Conservation (phyloP, 2,797 vertebrate species). For the Zenarchopterus dispar region DNA sequence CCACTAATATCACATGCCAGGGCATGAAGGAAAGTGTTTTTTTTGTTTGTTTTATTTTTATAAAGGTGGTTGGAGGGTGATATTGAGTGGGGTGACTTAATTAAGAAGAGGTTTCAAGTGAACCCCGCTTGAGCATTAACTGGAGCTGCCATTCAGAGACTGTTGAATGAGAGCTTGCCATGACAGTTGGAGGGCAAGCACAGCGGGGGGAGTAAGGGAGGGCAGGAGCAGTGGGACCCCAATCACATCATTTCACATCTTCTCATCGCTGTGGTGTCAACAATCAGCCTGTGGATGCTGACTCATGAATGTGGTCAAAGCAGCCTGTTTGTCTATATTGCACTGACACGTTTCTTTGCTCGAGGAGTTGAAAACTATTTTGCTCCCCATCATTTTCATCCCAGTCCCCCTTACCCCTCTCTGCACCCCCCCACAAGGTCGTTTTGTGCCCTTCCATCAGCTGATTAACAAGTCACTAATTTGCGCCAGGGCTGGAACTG, state of each 20-base stretch:
- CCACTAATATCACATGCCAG: no score
- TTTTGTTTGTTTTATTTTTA: background rate
- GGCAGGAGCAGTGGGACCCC: background rate
- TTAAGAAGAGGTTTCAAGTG: slow-evolving; percentile 54
- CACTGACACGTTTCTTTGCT: slow-evolving; percentile 4
- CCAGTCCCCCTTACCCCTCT: slow-evolving; percentile 1
- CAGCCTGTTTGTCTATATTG: slow-evolving; percentile 37
- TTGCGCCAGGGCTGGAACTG: slow-evolving; percentile 23
- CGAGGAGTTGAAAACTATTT: slow-evolving; percentile 38
- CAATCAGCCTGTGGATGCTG: slow-evolving; percentile 39
- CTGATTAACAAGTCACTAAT: slow-evolving; percentile 37
- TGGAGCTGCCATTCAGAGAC: slow-evolving; percentile 37
- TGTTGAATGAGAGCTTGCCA: background rate
- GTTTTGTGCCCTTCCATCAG: slow-evolving; percentile 27
- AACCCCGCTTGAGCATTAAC: slow-evolving; percentile 32
- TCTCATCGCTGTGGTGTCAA: slow-evolving; percentile 32
- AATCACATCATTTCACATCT: background rate
- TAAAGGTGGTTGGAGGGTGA: slow-evolving; percentile 7
- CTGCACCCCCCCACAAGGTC: slow-evolving; percentile 62
- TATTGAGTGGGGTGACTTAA: slow-evolving; percentile 39
- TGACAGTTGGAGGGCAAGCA: background rate
- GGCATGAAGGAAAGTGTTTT: no score
- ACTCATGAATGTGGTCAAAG: slow-evolving; percentile 38
- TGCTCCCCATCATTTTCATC: slow-evolving; percentile 11
- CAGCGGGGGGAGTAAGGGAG: no score